Percentiles rank a stretch among this genome's conserved stretches.
phyloP scores from a whole-genome alignment of 2,888 invertebrate species.

The Drosophila lutescens region DNA sequence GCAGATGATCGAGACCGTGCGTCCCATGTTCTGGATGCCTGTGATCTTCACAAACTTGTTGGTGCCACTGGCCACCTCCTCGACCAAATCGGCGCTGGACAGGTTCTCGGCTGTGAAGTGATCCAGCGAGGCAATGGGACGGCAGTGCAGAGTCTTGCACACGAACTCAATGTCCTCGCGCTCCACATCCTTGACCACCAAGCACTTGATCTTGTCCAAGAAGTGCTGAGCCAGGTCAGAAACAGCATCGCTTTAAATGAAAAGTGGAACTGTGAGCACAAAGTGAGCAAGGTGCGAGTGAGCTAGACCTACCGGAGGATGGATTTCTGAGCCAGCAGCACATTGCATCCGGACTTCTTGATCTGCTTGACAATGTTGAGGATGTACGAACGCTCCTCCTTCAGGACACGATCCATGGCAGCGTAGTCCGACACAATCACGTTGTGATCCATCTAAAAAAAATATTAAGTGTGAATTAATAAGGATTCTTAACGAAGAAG shows the following conservation, averaged over 20 bases:
- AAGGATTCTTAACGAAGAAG: too few relatives aligned
- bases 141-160: constrained; percentile 96
- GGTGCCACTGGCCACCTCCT: constrained; percentile 95
- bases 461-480: neutral
- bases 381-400: constrained; percentile 98
- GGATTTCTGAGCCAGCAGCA: constrained; percentile 94
- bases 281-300: neutral
- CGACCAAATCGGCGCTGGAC: constrained; percentile 95
- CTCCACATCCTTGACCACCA: constrained; percentile 99
- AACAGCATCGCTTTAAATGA: constrained; percentile 93
- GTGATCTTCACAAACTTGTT: constrained; percentile 96
- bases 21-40: constrained; percentile 93
- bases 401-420: constrained; percentile 99
- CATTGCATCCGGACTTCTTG: constrained; percentile 99
- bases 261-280: neutral
- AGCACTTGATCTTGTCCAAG: constrained; percentile 98
- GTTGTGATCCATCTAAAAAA: constrained; percentile 94
- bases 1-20: constrained; percentile 96
- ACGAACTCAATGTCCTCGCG: constrained; percentile 99
- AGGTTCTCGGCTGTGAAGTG: constrained; percentile 97
- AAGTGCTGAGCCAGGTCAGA: constrained; percentile 99
- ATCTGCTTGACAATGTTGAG: constrained; percentile 99
- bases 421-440: constrained; percentile 98
- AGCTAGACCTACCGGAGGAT: constrained; percentile 87
- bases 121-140: constrained; percentile 99